A percentile compares a stretch with the other conserved stretches of the same genome.
Evolutionary conservation across 1,140 invertebrate genomes (phyloP).

Genomic region (Anadara kagoshimensis): DNA sequence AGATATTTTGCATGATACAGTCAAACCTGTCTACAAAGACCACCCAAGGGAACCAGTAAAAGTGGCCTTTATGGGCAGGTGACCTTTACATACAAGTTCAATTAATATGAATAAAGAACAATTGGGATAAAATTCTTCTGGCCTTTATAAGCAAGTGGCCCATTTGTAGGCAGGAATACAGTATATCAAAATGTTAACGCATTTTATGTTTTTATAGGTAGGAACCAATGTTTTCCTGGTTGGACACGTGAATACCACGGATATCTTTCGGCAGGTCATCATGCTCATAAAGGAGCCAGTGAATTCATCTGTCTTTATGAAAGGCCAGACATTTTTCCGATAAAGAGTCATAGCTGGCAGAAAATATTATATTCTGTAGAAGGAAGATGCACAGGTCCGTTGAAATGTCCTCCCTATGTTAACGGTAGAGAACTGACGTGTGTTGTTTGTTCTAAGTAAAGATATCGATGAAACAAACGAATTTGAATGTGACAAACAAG

Average conservation of each 20-base stretch:
- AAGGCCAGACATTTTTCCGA: neutral
- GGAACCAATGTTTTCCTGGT: neutral
- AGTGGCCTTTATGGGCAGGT: too few species aligned
- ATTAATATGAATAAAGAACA: too few species aligned
- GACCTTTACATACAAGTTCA: too few species aligned
- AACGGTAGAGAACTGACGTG: conserved; percentile 15
- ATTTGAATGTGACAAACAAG: too few species aligned
- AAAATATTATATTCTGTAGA: conserved; percentile 3
- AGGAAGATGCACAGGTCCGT: neutral
- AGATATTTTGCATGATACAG: too few species aligned
- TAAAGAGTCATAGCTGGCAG: neutral
- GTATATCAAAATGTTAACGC: too few species aligned
- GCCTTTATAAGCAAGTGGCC: too few species aligned
- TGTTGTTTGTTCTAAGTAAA: conserved; percentile 18
- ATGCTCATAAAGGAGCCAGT: conserved; percentile 1
- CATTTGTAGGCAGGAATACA: too few species aligned
- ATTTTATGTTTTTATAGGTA: neutral
- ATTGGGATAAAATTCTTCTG: too few species aligned
- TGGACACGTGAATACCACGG: conserved; percentile 17
- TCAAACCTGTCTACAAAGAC: too few species aligned
- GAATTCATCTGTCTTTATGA: conserved; percentile 17
- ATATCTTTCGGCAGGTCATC: conserved; percentile 3
- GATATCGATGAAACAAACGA: too few species aligned
- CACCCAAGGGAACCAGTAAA: too few species aligned
- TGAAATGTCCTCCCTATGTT: conserved; percentile 18